A percentile compares a stretch with the other conserved stretches of the same genome.
Conservation (phyloP, 2,113 vertebrate species). For the Delphinus delphis region DNA sequence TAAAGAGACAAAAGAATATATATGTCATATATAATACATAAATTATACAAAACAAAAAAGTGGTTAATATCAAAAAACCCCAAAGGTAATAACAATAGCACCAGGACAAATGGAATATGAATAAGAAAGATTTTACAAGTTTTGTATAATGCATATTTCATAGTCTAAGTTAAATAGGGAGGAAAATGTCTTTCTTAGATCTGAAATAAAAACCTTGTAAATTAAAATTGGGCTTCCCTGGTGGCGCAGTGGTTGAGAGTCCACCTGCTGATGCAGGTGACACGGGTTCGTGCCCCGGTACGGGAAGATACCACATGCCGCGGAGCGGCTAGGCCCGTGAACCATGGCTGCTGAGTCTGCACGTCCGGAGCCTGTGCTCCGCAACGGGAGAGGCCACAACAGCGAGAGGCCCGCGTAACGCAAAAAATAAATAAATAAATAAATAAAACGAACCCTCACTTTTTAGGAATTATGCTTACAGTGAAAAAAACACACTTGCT, state of each 20-base stretch:
- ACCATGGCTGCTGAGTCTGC: too few species aligned
- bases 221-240: background rate
- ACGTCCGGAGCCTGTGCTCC: too few species aligned
- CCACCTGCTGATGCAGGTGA: too few species aligned
- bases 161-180: background rate
- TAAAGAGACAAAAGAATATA: background rate
- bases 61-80: background rate
- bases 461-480: background rate
- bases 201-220: background rate
- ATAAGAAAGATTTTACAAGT: background rate
- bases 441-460: background rate
- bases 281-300: too few species aligned
- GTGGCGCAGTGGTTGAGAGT: too few species aligned
- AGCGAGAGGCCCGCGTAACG: too few species aligned
- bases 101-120: background rate
- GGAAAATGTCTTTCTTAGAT: background rate
- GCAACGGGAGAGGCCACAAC: too few species aligned
- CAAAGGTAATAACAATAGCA: background rate
- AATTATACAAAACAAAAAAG: background rate
- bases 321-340: too few species aligned
- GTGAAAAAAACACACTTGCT: background rate
- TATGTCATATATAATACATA: background rate
- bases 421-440: too few species aligned
- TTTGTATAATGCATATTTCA: background rate
- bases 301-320: too few species aligned